phyloP scores from a whole-genome alignment of 2,888 invertebrate genomes.

The Nezara viridula region DNA sequence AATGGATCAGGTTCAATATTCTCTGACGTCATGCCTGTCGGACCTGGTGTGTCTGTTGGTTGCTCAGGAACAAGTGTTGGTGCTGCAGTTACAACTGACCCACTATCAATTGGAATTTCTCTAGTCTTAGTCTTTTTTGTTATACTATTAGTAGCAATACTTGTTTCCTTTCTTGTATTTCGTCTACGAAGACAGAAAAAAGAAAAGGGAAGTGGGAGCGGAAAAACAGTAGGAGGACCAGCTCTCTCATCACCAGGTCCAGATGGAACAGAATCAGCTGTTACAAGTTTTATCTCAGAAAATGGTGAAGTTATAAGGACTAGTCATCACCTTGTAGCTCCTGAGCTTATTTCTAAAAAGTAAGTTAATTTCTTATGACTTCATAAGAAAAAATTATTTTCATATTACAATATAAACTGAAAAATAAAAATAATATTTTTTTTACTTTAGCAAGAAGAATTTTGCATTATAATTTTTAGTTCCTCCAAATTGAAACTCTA shows the following conservation, averaged over 20 bases:
- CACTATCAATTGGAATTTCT: constrained; percentile 92
- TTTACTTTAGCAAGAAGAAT: no score
- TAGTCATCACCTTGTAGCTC: constrained; percentile 84
- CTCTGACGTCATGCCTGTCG: constrained; percentile 77
- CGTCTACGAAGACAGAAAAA: constrained; percentile 88
- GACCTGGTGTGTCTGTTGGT: constrained; percentile 78
- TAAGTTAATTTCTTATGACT: constrained; percentile 57
- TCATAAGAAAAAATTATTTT: neutral
- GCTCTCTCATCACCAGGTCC: constrained; percentile 76
- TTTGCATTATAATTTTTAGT: no score
- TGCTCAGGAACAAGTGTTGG: constrained; percentile 82
- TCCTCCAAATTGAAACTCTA: no score
- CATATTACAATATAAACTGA: neutral
- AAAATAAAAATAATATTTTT: no score
- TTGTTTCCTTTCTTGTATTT: constrained; percentile 93
- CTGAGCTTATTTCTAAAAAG: constrained; percentile 89
- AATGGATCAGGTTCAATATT: constrained; percentile 89
- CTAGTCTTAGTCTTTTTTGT: constrained; percentile 95
- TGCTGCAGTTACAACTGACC: constrained; percentile 84
- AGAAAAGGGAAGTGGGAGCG: constrained; percentile 80
- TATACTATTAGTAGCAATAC: constrained; percentile 87
- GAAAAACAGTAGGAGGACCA: constrained; percentile 67
- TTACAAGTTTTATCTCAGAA: constrained; percentile 79
- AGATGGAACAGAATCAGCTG: constrained; percentile 71
- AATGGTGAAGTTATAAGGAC: constrained; percentile 82